A percentile compares a stretch with the other conserved stretches of the same genome.
phyloP scores from a whole-genome alignment of 2,113 vertebrate genomes.

The Prochilodus magdalenae region DNA sequence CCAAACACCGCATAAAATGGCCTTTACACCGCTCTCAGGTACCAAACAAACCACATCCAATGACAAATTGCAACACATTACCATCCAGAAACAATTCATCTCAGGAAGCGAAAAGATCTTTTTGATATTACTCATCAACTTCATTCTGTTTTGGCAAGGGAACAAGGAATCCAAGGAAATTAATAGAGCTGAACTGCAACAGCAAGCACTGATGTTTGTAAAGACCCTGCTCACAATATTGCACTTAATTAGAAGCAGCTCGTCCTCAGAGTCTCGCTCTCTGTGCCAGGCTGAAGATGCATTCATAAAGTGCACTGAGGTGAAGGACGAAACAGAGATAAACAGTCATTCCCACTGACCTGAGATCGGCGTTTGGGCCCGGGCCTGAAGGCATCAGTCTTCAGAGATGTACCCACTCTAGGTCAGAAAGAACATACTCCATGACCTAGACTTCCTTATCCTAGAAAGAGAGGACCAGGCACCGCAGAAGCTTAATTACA shows the following conservation, averaged over 20 bases:
- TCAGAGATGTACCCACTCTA: conserved; percentile 15
- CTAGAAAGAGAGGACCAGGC: conserved; percentile 11
- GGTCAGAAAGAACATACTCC: conserved; percentile 26
- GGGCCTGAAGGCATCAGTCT: conserved; percentile 14
- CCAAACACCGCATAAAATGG: neutral
- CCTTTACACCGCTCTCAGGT: neutral
- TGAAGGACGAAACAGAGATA: conserved; percentile 14
- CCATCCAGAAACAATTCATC: neutral
- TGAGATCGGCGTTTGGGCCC: conserved; percentile 10
- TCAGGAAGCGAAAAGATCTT: neutral
- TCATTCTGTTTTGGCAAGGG: neutral
- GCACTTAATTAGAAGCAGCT: conserved; percentile 8
- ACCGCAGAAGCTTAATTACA: conserved; percentile 22
- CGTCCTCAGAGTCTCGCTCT: neutral
- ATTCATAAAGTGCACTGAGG: neutral
- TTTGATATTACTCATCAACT: neutral
- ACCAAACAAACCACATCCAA: neutral
- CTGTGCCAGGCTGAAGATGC: neutral
- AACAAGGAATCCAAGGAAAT: neutral
- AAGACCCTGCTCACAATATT: conserved; percentile 5
- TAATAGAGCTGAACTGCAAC: neutral
- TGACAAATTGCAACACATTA: neutral
- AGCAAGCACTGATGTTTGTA: neutral
- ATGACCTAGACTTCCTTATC: conserved; percentile 17
- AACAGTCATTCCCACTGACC: conserved; percentile 20